phyloP scores from a whole-genome alignment of 2,797 vertebrate genomes.

The Malurus leucopterus region DNA sequence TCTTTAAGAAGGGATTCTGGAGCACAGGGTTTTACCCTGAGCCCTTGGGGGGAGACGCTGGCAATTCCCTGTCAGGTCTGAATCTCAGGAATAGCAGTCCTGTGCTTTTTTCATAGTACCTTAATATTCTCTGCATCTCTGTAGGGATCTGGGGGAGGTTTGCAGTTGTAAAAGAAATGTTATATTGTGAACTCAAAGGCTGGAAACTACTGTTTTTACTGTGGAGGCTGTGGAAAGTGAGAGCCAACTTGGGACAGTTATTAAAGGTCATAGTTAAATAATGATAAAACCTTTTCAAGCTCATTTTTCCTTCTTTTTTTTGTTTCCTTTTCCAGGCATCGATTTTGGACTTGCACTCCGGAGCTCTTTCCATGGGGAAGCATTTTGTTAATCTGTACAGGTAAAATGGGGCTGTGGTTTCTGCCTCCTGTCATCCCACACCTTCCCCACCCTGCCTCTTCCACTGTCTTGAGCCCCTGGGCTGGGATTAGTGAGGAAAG shows the following conservation, averaged over 20 bases:
- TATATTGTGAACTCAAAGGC: background rate
- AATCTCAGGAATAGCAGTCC: background rate
- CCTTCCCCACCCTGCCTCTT: background rate
- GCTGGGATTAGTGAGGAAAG: background rate
- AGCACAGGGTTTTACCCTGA: background rate
- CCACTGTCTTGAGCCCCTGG: background rate
- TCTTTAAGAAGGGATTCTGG: background rate
- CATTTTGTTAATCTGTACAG: slow-evolving; percentile 97
- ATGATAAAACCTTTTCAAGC: background rate
- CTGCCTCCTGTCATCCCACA: background rate
- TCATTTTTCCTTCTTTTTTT: background rate
- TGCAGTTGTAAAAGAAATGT: background rate
- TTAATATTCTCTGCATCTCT: background rate
- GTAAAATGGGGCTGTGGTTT: slow-evolving; percentile 63
- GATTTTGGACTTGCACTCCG: slow-evolving; percentile 93
- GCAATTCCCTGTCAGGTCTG: background rate
- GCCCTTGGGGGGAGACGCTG: background rate
- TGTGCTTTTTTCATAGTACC: background rate
- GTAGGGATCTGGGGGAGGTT: background rate
- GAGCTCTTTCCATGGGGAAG: slow-evolving; percentile 90
- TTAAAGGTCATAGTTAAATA: background rate
- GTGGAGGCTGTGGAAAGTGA: background rate
- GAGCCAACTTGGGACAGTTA: background rate
- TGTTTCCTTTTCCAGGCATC: slow-evolving; percentile 80
- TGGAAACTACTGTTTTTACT: background rate